Evolutionary conservation across 2,888 invertebrate genomes (phyloP), one percentile per base, ranked within the genome.

Genomic region (Stenchaetothrips biformis): DNA sequence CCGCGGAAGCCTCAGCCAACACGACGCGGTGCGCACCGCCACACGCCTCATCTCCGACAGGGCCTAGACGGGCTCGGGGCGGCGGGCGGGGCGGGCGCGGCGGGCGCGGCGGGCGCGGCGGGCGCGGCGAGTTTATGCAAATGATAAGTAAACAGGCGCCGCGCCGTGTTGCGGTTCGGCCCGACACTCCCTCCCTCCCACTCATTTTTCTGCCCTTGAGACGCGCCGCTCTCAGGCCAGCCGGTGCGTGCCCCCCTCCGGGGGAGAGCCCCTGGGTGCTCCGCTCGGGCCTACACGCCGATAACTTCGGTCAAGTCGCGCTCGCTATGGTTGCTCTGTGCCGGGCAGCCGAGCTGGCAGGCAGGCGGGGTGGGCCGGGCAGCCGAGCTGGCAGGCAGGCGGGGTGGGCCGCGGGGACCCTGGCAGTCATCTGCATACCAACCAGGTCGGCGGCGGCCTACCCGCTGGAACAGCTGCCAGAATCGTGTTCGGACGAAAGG

Each of bases 291-390:
- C 67, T 25, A 7, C 67, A 25, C 67, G 67, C 67, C 67, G 67
- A 74, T 74, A 74, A 74, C 67, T 74, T 74, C 25, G 67, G 67
- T 74, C 25, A 74, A 74, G 67, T 74, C 67, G 37, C 37, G 37
- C 37, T 37, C 37, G 67, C 25, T 53, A 53, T 53, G 53, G 53
- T 53, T 53, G 53, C 13, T 9, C 7, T 21, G 67, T 25, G 67
- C 21, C 25, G 67, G 37, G 37, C 37, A 37, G 37, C 37, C 37
- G 4, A 37, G 37, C 37, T 37, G 37, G 37, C 37, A 37, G 37
- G 37, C 37, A 2, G 37, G 37, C 37, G 37, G n/a, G n/a, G n/a
- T n/a, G n/a, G n/a, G n/a, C n/a, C n/a, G n/a, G 37, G 37, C 37
- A 37, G 37, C 2, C 37, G 4, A 4, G 37, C 37, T 37, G 37